A percentile compares a stretch with the other conserved stretches of the same genome.
Conservation (phyloP, 23 tunicate genomes). For the Oikopleura albicans region DNA sequence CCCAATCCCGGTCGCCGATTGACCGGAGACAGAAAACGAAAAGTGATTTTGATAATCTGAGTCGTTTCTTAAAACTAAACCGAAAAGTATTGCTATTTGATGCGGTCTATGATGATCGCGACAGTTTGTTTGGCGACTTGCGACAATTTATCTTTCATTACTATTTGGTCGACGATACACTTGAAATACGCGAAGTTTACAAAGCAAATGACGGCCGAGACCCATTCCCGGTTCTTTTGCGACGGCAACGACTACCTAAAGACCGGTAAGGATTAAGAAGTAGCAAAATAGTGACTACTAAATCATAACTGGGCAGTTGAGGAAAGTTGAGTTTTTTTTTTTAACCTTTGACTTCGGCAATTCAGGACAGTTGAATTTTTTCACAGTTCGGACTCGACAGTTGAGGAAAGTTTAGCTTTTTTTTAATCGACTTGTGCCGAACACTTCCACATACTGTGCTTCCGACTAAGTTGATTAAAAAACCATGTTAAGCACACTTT, state of each 20-base stretch:
- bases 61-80: constrained; percentile 57
- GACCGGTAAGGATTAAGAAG: constrained; percentile 42
- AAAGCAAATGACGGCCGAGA: constrained; percentile 89
- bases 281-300: constrained; percentile 25
- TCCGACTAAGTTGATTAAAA: too few relatives aligned
- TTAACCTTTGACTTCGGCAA: too few relatives aligned
- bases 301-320: background rate
- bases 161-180: constrained; percentile 90
- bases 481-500: too few relatives aligned
- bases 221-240: constrained; percentile 77
- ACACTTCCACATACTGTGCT: too few relatives aligned
- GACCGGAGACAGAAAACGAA: too few relatives aligned
- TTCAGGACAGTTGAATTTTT: background rate
- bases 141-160: constrained; percentile 70
- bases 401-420: too few relatives aligned
- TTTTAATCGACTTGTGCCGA: too few relatives aligned
- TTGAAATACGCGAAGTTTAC: constrained; percentile 83
- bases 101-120: constrained; percentile 96
- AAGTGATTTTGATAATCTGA: too few relatives aligned
- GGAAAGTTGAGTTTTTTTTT: too few relatives aligned
- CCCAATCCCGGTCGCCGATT: too few relatives aligned
- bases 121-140: constrained; percentile 87
- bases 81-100: constrained; percentile 83
- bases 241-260: constrained; percentile 65
- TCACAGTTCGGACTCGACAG: too few relatives aligned